These are phyloP conservation scores for Misgurnus mizolepis DNA, from an alignment of 2,113 vertebrate species.

Conservation along the genomic window DNA sequence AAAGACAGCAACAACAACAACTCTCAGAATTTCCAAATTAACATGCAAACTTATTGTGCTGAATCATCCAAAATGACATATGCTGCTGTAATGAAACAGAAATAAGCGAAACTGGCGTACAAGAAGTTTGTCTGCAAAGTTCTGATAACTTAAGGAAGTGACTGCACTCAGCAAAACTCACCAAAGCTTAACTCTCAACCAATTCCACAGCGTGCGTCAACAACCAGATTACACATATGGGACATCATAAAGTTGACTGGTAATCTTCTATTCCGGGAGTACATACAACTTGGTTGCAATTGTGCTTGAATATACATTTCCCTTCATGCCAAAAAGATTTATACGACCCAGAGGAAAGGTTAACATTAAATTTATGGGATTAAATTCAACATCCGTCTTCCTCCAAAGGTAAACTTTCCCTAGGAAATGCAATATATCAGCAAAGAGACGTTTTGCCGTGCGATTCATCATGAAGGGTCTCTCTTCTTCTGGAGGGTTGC, in stretches of 20 bases:
- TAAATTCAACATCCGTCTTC: slow-evolving; percentile 70
- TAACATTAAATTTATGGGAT: slow-evolving; percentile 61
- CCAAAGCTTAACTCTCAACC: slow-evolving; percentile 71
- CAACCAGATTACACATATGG: slow-evolving; percentile 67
- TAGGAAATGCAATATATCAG: slow-evolving; percentile 61
- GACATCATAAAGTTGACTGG: slow-evolving; percentile 59
- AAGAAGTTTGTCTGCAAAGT: slow-evolving; percentile 66
- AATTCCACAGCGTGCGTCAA: slow-evolving; percentile 65
- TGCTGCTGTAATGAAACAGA: slow-evolving; percentile 68
- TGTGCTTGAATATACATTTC: slow-evolving; percentile 51
- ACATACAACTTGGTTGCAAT: slow-evolving; percentile 50
- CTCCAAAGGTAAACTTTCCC: slow-evolving; percentile 71
- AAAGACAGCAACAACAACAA: slow-evolving; percentile 13
- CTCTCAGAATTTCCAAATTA: not conserved
- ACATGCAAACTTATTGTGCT: slow-evolving; percentile 9
- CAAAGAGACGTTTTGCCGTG: slow-evolving; percentile 46
- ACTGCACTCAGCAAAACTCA: slow-evolving; percentile 67
- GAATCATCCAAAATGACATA: slow-evolving; percentile 48
- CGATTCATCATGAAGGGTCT: slow-evolving; percentile 61
- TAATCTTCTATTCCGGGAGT: slow-evolving; percentile 50
- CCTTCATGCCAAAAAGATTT: slow-evolving; percentile 63
- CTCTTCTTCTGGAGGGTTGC: slow-evolving; percentile 1
- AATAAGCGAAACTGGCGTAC: slow-evolving; percentile 56
- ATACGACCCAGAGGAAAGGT: slow-evolving; percentile 58
- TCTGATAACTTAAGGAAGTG: slow-evolving; percentile 62